Evolutionary conservation across 2,797 vertebrate genomes (phyloP).

Genomic region (Syndactyla subalaris): DNA sequence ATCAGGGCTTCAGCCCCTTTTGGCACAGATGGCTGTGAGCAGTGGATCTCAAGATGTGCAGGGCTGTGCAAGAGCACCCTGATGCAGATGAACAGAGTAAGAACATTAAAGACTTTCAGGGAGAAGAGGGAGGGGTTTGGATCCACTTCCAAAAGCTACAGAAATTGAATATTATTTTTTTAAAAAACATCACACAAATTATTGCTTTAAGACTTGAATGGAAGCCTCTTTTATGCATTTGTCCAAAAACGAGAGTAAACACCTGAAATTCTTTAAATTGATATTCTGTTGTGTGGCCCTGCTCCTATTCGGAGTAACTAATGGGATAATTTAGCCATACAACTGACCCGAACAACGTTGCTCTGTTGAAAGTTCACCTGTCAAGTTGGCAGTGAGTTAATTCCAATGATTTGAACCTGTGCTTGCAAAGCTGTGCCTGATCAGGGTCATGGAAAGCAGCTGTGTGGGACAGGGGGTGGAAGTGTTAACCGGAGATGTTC

Average conservation of each 20-base stretch:
- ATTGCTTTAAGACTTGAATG: background rate
- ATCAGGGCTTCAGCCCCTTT: background rate
- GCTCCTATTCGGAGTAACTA: background rate
- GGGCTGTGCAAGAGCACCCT: background rate
- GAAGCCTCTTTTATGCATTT: background rate
- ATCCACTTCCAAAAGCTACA: background rate
- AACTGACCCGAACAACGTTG: background rate
- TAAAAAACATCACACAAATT: background rate
- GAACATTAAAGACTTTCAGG: background rate
- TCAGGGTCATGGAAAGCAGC: background rate
- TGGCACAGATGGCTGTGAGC: background rate
- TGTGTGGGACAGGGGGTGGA: background rate
- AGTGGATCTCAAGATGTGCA: fast-evolving
- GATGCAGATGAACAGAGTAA: background rate
- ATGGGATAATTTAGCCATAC: constrained; percentile 39
- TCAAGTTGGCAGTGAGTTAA: constrained; percentile 21
- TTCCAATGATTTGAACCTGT: constrained; percentile 3
- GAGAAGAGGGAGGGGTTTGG: background rate
- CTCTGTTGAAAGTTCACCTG: constrained; percentile 21
- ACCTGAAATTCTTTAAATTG: background rate
- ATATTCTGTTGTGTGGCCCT: background rate
- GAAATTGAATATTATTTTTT: background rate
- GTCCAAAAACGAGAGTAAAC: background rate
- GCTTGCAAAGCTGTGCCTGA: background rate
- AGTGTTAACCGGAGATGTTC: constrained; percentile 46